Percentiles rank a stretch among this genome's conserved stretches.
These are phyloP conservation scores for Martes flavigula DNA, from an alignment of 2,797 vertebrate genomes.

Conservation along the genomic window DNA sequence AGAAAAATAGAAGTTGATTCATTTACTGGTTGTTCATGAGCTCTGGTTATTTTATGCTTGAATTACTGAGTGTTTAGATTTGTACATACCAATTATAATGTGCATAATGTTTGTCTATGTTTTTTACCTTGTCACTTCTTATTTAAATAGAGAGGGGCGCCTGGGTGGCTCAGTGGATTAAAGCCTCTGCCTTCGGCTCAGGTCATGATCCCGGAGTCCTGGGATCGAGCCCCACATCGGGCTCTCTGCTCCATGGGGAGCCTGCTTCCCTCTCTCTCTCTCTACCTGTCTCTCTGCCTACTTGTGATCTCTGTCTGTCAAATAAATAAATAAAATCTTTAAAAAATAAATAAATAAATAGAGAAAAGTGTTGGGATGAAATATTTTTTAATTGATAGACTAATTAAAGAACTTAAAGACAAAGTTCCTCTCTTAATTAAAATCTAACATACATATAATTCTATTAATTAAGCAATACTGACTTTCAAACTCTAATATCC, in stretches of 20 bases:
- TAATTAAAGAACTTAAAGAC: background rate
- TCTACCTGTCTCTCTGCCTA: too few relatives aligned
- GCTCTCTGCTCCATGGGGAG: too few relatives aligned
- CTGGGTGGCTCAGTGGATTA: too few relatives aligned
- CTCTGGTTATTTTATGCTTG: background rate
- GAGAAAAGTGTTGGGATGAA: background rate
- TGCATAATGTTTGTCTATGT: background rate
- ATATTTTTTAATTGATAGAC: background rate
- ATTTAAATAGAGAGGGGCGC: background rate
- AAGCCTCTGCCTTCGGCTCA: too few relatives aligned
- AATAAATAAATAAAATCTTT: too few relatives aligned
- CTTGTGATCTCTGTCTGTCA: too few relatives aligned
- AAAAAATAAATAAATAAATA: too few relatives aligned
- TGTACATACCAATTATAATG: background rate
- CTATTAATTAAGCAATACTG: background rate
- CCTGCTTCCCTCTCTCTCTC: too few relatives aligned
- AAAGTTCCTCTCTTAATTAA: background rate
- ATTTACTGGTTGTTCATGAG: background rate
- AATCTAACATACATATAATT: background rate
- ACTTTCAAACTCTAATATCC: slow-evolving; percentile 35
- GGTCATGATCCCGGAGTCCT: too few relatives aligned
- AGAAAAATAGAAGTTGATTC: background rate
- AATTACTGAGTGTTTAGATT: background rate
- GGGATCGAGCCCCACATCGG: too few relatives aligned
- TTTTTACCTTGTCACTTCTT: slow-evolving; percentile 15